Evolutionary conservation across 2,888 invertebrate genomes (phyloP), one percentile per base, ranked within the genome.

Genomic region (Deroplatys truncata): DNA sequence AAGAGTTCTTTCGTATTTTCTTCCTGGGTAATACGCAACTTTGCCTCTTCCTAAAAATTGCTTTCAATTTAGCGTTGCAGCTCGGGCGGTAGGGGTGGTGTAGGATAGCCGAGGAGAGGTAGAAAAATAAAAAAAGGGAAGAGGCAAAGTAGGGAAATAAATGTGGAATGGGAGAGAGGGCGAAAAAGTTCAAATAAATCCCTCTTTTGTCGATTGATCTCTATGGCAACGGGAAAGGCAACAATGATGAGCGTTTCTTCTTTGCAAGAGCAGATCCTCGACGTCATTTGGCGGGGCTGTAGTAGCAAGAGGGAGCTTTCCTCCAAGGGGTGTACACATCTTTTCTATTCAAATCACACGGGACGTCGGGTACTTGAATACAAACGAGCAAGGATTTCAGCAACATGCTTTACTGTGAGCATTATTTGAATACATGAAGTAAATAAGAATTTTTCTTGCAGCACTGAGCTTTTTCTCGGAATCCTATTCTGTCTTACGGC

Each of bases 131-230:
- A 72, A 72, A 29, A 84, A 43, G 85, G n/a, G 35, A 85, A 85
- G 85, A 85, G 13, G 85, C 35, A 85, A 85, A 85, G 85, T 85
- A 85, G 85, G 28, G 35, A 31, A 85, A 43, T 31, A 31, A 16
- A 25, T n/a, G 31, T 31, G 85, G n/a, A 31, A 43, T n/a, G 29
- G n/a, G 35, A 31, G 43, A 49, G 20, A 31, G 28, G 85, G 35
- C n/a, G 85, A n/a, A 72, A 20, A 85, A 85, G 43, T 85, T 85
- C 85, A 85, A 85, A 56, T 86, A 86, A 86, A 86, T 86, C 86
- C 72, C 72, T 72, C 86, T n/a, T 86, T 86, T 86, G 56, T 86
- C 85, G 85, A 86, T 86, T 49, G 56, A 72, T 86, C 49, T 86
- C 86, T 72, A 86, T 86, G 86, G 86, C 28, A 86, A 86, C 86